Evolutionary conservation across 2,797 vertebrate genomes (phyloP).

Genomic region (Onychomys leucogaster): DNA sequence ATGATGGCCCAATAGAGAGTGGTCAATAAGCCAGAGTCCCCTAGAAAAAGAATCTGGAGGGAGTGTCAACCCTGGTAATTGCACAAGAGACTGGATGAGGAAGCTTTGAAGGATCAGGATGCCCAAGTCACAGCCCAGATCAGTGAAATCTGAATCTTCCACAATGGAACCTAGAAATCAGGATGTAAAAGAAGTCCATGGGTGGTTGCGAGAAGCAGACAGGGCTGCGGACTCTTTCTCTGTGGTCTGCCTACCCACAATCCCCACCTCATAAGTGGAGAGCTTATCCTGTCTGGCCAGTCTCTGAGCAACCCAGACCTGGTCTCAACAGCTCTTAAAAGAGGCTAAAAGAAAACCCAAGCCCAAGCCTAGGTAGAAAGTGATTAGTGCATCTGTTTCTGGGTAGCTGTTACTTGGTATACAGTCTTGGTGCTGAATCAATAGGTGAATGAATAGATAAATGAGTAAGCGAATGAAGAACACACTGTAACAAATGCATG

Average conservation of each 20-base stretch:
- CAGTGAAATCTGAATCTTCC: not conserved
- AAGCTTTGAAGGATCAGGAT: slow-evolving; percentile 12
- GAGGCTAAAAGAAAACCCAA: slow-evolving; percentile 41
- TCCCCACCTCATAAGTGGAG: not conserved
- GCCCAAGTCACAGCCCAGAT: not conserved
- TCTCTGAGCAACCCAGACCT: not conserved
- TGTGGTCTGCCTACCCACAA: not conserved
- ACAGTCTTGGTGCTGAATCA: slow-evolving; percentile 9
- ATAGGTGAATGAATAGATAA: not conserved
- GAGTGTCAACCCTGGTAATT: not conserved
- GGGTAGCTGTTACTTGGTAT: not conserved
- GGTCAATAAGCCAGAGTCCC: not conserved
- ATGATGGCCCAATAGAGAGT: not conserved
- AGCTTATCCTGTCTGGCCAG: not conserved
- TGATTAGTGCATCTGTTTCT: slow-evolving; percentile 10
- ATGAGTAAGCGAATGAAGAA: not conserved
- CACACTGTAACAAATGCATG: slow-evolving; percentile 27
- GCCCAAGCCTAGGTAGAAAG: not conserved
- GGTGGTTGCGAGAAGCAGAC: not conserved
- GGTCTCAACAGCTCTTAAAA: not conserved
- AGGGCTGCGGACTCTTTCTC: not conserved
- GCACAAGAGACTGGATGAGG: not conserved
- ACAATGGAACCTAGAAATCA: not conserved
- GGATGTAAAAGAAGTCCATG: not conserved
- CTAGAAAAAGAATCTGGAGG: not conserved